Percentiles rank a stretch among this genome's conserved stretches.
phyloP scores from a whole-genome alignment of 2,888 invertebrate genomes.

The Leptura quadrifasciata region DNA sequence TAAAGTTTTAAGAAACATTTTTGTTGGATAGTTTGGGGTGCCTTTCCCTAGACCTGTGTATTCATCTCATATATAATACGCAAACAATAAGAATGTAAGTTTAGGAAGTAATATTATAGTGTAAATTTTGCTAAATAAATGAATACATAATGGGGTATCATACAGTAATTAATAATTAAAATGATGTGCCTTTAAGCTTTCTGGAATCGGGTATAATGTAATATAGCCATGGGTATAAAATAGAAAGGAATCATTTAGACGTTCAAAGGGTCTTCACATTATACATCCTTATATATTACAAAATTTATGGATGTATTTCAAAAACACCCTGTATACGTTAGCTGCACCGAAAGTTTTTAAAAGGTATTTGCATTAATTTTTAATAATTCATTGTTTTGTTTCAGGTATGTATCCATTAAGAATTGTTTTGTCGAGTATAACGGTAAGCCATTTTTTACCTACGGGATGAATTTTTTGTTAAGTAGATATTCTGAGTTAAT shows the following conservation, averaged over 20 bases:
- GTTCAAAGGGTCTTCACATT: no score
- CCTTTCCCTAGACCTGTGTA: neutral
- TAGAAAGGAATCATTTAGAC: no score
- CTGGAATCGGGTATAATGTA: no score
- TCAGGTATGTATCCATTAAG: slow-evolving; percentile 13
- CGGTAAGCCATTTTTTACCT: neutral
- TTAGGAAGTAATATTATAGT: neutral
- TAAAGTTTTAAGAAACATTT: slow-evolving; percentile 7
- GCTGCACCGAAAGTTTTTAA: no score
- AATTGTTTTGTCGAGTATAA: neutral
- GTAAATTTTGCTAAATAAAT: neutral
- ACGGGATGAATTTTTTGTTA: no score
- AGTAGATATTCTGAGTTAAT: no score
- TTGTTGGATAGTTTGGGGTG: slow-evolving; percentile 5
- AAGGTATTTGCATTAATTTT: neutral
- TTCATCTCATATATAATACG: neutral
- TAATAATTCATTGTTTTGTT: slow-evolving; percentile 11
- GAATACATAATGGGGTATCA: neutral
- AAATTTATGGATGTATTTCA: no score
- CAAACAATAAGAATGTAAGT: neutral
- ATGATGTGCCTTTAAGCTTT: no score
- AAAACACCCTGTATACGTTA: no score
- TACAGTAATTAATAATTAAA: no score
- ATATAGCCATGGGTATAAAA: no score
- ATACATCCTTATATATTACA: no score